A percentile compares a stretch with the other conserved stretches of the same genome.
Conservation (phyloP, 2,888 invertebrate species). For the Steinernema carpocapsae region DNA sequence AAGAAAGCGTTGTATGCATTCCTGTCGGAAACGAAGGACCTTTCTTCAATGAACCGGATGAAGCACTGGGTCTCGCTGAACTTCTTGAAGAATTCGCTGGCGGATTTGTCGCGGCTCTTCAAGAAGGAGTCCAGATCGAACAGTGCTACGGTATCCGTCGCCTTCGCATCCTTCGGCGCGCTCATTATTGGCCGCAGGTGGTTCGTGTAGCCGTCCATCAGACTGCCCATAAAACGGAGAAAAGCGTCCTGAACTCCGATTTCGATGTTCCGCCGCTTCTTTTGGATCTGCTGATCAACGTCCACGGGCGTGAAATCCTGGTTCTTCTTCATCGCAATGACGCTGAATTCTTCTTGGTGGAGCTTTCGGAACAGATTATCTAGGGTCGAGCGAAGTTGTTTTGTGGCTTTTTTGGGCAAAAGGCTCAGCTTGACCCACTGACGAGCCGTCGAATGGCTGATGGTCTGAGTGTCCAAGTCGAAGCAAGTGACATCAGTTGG, state of each 20-base stretch:
- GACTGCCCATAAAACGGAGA: slow-evolving; percentile 60
- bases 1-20: slow-evolving; percentile 94
- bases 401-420: slow-evolving; percentile 77
- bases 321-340: slow-evolving; percentile 70
- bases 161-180: slow-evolving; percentile 81
- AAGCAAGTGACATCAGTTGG: slow-evolving; percentile 96
- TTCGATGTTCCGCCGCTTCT: slow-evolving; percentile 78
- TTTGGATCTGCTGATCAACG: slow-evolving; percentile 53
- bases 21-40: slow-evolving; percentile 92
- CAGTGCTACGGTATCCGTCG: slow-evolving; percentile 90
- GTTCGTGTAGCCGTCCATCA: slow-evolving; percentile 69
- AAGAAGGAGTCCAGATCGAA: slow-evolving; percentile 90
- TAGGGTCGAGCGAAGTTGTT: slow-evolving; percentile 74
- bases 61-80: slow-evolving; percentile 67
- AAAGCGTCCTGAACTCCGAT: slow-evolving; percentile 80
- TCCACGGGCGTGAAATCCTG: slow-evolving; percentile 72
- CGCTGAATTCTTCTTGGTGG: slow-evolving; percentile 48
- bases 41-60: slow-evolving; percentile 90
- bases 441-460: slow-evolving; percentile 75
- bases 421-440: slow-evolving; percentile 55
- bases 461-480: slow-evolving; percentile 95
- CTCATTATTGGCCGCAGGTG: slow-evolving; percentile 71
- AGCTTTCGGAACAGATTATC: slow-evolving; percentile 67
- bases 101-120: slow-evolving; percentile 82
- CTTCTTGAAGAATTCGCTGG: slow-evolving; percentile 62